Conservation (phyloP, 2,113 vertebrate genomes). For the Eublepharis macularius region DNA sequence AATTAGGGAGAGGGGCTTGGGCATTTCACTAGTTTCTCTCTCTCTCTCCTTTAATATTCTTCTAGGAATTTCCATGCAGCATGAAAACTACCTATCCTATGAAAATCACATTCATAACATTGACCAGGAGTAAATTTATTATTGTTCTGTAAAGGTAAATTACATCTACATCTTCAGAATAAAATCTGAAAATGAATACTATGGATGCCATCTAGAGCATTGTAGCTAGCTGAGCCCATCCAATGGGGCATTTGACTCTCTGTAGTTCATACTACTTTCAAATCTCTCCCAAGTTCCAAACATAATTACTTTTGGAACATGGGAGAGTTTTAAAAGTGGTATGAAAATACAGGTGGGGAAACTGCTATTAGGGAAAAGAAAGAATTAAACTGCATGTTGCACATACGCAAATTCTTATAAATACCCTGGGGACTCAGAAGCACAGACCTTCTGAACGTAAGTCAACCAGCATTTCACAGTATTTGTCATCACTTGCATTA, state of each 20-base stretch:
- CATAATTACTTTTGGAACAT: neutral
- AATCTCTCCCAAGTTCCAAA: too few relatives aligned
- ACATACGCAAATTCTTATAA: neutral
- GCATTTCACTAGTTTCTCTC: neutral
- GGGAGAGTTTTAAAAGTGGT: neutral
- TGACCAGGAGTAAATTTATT: neutral
- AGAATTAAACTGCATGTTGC: neutral
- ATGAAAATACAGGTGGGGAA: neutral
- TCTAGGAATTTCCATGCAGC: neutral
- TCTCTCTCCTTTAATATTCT: neutral
- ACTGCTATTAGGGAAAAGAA: neutral
- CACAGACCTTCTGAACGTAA: too few relatives aligned
- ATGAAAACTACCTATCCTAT: neutral
- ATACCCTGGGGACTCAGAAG: neutral
- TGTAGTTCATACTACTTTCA: too few relatives aligned
- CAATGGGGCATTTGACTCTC: neutral
- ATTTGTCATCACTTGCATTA: neutral
- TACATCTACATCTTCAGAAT: neutral
- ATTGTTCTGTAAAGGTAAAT: neutral
- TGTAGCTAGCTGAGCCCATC: neutral
- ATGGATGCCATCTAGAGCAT: neutral
- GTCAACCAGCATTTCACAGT: neutral
- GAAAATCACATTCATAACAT: too few relatives aligned
- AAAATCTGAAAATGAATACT: neutral
- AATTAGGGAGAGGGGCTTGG: too few relatives aligned